Evolutionary conservation across 2,888 invertebrate species (phyloP), one percentile per base, ranked within the genome.

Genomic region (Exocentrus adspersus): DNA sequence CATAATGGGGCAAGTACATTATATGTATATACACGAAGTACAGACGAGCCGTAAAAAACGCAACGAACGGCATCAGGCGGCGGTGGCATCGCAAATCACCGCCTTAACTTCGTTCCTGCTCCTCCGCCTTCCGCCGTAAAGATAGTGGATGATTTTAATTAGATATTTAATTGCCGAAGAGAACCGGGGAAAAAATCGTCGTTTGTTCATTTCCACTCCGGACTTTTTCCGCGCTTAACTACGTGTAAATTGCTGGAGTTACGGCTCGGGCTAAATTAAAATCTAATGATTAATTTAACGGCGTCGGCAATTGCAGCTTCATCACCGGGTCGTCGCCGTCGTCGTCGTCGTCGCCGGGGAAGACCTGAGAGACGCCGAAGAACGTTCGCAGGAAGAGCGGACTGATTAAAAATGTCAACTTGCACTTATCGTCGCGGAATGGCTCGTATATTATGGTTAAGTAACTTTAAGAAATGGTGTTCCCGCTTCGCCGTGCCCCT

Each of bases 231-330:
- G 57, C 74, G 67, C 65, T 76, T 78, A 79, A 77, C 78, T 78
- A 77, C 78, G 79, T 79, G 79, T 79, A 79, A 79, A 79, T 79
- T 78, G 76, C 79, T 73, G 72, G 72, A 71, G 78, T 79, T 78
- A 79, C 78, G 74, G 77, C 76, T n/a, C 76, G 74, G 69, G 76
- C 79, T 78, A 79, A 79, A 80, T 80, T 80, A 79, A 80, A 79
- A 80, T 80, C 80, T 77, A 79, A 80, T 79, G 80, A 80, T 80
- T 80, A 80, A 80, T 80, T 78, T 77, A 78, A 79, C 78, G 78
- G 73, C 76, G 75, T 67, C 72, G 75, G 78, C 75, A 80, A 80
- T 79, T 79, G 78, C 79, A 77, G 77, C 77, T 76, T 77, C 76
- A 77, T 78, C 79, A 62, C 65, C 62, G 65, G 63, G 68, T 52